phyloP scores from a whole-genome alignment of 2,113 vertebrate species.

The Formicarius rufipectus region DNA sequence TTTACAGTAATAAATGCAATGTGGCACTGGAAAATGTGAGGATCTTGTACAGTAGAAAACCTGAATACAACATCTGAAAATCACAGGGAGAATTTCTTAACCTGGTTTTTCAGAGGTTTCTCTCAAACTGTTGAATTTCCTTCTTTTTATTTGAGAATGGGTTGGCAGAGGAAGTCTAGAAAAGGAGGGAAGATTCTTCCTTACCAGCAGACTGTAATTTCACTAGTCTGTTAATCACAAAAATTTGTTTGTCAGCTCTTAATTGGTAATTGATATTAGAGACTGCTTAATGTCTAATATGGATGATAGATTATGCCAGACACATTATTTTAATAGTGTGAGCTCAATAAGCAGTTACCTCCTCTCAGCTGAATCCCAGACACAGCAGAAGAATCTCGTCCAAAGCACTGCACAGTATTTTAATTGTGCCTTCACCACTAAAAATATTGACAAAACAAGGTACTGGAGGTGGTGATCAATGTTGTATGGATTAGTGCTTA shows the following conservation, averaged over 20 bases:
- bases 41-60: background rate
- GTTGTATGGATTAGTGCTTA: background rate
- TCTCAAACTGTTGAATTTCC: background rate
- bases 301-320: background rate
- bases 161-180: background rate
- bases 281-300: background rate
- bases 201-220: background rate
- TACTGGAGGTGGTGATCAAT: background rate
- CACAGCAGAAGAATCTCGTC: background rate
- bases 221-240: background rate
- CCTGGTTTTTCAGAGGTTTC: background rate
- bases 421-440: background rate
- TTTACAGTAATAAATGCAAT: background rate
- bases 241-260: background rate
- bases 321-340: background rate
- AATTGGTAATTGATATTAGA: conserved; percentile 6
- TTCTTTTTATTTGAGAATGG: background rate
- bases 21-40: background rate
- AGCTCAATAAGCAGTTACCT: background rate
- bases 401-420: background rate
- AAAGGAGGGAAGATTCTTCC: background rate
- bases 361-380: background rate
- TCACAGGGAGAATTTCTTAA: background rate
- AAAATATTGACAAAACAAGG: background rate
- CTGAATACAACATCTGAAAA: background rate